These are phyloP conservation scores for Archips xylosteana DNA, from an alignment of 2,888 invertebrate species.

Conservation along the genomic window DNA sequence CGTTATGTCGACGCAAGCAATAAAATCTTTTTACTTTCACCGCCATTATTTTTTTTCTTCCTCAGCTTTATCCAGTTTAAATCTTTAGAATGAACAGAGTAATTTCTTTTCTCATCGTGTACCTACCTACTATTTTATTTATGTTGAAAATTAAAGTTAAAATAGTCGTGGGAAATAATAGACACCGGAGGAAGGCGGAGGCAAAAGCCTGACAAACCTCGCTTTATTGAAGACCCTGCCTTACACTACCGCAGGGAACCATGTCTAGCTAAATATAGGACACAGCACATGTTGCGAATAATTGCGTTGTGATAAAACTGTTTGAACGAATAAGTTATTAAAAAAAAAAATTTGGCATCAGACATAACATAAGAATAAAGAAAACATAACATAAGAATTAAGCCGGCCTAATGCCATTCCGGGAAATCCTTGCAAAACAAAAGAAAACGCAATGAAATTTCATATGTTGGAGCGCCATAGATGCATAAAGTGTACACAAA, in stretches of 20 bases:
- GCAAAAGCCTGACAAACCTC: not conserved
- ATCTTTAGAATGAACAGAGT: constrained; percentile 1
- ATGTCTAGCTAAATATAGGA: not conserved
- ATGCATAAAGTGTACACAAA: not conserved
- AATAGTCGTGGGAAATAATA: not conserved
- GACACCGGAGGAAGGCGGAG: not conserved
- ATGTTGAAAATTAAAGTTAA: not conserved
- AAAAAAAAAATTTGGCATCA: no score
- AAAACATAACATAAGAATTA: not conserved
- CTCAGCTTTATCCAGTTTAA: not conserved
- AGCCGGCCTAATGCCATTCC: not conserved
- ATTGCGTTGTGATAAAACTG: no score
- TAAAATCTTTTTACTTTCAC: constrained; percentile 22
- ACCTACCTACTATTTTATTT: not conserved
- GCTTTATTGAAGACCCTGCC: not conserved
- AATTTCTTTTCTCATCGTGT: constrained; percentile 1
- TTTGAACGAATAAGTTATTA: no score
- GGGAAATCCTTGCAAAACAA: not conserved
- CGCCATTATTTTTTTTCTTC: constrained; percentile 7
- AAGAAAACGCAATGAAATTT: constrained; percentile 1
- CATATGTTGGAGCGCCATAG: not conserved
- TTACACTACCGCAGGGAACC: not conserved
- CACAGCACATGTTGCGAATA: no score
- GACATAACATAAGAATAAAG: no score
- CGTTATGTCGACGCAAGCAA: constrained; percentile 20